These are phyloP conservation scores for Polydesmus complanatus DNA, from an alignment of 2,888 invertebrate species.

Conservation along the genomic window DNA sequence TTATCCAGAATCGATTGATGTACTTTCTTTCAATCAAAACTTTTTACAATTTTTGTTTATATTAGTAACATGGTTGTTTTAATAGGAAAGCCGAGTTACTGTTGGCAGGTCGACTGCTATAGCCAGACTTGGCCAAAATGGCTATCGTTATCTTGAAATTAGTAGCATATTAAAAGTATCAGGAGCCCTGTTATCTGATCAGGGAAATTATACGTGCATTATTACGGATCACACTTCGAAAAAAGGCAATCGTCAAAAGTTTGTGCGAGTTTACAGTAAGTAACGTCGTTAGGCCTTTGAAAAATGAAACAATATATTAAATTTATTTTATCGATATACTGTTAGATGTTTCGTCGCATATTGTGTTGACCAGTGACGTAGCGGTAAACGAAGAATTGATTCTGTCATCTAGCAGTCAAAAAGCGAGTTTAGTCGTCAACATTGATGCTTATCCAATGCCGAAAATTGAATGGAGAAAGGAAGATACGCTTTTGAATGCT, in stretches of 20 bases:
- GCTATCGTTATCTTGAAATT: slow-evolving; percentile 12
- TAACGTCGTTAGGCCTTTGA: too few relatives aligned
- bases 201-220: slow-evolving; percentile 15
- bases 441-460: slow-evolving; percentile 17
- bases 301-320: not conserved
- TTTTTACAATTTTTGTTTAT: not conserved
- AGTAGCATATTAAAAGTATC: slow-evolving; percentile 12
- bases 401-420: slow-evolving; percentile 2
- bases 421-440: slow-evolving; percentile 11
- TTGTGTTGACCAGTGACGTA: slow-evolving; percentile 14
- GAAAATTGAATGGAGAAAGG: slow-evolving; percentile 13
- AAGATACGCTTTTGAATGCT: slow-evolving; percentile 2
- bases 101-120: slow-evolving; percentile 3
- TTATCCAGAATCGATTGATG: slow-evolving; percentile 20
- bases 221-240: slow-evolving; percentile 18
- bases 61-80: slow-evolving; percentile 1
- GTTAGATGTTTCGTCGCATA: slow-evolving; percentile 15
- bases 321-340: not conserved
- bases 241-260: slow-evolving; percentile 5
- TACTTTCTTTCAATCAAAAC: not conserved
- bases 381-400: not conserved
- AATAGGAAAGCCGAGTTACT: slow-evolving; percentile 10
- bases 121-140: slow-evolving; percentile 10
- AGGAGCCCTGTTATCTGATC: slow-evolving; percentile 14
- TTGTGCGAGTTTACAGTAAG: slow-evolving; percentile 17